Conservation (phyloP, 2,113 vertebrate genomes). For the Haemorhous mexicanus region DNA sequence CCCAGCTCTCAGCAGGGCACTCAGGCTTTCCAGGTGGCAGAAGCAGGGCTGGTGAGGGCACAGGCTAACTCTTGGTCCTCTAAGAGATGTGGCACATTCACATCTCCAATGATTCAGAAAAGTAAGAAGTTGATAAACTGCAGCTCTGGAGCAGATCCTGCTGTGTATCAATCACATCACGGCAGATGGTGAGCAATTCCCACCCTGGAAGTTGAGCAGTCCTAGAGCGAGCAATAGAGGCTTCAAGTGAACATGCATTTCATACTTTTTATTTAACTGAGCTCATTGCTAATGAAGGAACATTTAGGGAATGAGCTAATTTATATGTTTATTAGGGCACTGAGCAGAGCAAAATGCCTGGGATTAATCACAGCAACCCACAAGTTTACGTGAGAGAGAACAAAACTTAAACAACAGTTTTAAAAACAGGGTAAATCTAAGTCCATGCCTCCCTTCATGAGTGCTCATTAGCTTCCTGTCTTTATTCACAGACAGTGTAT, state of each 20-base stretch:
- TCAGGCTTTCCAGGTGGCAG: not conserved
- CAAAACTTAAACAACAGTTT: not conserved
- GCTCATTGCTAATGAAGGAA: not conserved
- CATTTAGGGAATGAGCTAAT: not conserved
- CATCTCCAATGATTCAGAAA: not conserved
- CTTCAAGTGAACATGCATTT: not conserved
- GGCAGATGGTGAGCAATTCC: not conserved
- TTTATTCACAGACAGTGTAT: not conserved
- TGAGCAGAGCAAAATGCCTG: not conserved
- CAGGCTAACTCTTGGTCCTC: not conserved
- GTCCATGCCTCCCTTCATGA: not conserved
- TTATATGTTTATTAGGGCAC: not conserved
- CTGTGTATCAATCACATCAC: not conserved
- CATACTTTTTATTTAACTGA: not conserved
- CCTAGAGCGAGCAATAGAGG: not conserved
- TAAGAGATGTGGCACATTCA: not conserved
- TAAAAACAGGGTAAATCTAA: not conserved
- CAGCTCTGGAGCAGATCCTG: not conserved
- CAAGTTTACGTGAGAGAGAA: not conserved
- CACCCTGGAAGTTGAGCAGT: not conserved
- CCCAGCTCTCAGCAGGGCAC: not conserved
- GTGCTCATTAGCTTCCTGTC: not conserved
- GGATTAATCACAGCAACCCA: not conserved
- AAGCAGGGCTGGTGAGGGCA: too few species aligned
- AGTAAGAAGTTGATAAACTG: not conserved